phyloP scores from a whole-genome alignment of 1,140 invertebrate genomes.

The Stenopsyche tienmushanensis region DNA sequence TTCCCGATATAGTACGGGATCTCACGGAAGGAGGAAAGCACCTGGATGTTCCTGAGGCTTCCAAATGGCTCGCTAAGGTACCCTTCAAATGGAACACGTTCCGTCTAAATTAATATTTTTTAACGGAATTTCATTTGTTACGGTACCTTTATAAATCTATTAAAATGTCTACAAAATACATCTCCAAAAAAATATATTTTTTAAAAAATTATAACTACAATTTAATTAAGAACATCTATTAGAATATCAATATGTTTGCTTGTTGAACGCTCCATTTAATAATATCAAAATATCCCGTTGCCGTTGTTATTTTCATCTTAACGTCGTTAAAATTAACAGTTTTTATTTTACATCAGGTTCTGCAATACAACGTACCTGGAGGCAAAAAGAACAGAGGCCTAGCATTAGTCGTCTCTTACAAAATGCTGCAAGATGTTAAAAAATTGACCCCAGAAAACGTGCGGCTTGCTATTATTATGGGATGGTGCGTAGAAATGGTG shows the following conservation, averaged over 20 bases:
- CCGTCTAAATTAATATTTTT: constrained; percentile 7
- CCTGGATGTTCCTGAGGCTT: constrained; percentile 72
- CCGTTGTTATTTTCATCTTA: background rate
- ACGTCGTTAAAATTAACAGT: constrained; percentile 7
- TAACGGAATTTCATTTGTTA: constrained; percentile 26
- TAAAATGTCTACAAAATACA: too few relatives aligned
- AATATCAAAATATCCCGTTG: background rate
- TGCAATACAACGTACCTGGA: constrained; percentile 80
- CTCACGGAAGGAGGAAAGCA: constrained; percentile 71
- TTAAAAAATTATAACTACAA: too few relatives aligned
- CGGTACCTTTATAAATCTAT: constrained; percentile 19
- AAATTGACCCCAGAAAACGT: constrained; percentile 76
- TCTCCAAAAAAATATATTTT: too few relatives aligned
- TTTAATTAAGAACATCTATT: background rate
- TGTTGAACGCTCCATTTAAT: background rate
- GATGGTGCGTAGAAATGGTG: constrained; percentile 95
- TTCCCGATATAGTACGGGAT: constrained; percentile 82
- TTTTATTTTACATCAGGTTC: constrained; percentile 54
- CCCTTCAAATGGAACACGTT: constrained; percentile 31
- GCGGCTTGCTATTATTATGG: constrained; percentile 78
- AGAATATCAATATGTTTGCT: background rate
- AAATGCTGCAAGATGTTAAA: constrained; percentile 64
- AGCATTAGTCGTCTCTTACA: constrained; percentile 77
- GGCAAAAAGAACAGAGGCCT: constrained; percentile 83
- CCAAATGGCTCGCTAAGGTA: constrained; percentile 78